phyloP scores from a whole-genome alignment of 2,888 invertebrate species.

The Drosophila histrio region DNA sequence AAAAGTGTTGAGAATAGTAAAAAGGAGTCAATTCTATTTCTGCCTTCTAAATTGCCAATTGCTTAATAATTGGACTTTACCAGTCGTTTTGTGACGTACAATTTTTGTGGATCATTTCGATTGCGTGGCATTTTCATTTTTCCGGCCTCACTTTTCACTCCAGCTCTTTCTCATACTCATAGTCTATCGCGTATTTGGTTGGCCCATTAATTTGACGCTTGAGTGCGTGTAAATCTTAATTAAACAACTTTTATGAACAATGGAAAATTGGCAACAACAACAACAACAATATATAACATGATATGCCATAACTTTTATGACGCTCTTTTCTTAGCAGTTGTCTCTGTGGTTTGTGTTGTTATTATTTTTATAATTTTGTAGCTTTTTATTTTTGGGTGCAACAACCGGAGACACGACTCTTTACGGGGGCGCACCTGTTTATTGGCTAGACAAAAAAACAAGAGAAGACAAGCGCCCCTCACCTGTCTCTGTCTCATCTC shows the following conservation, averaged over 20 bases:
- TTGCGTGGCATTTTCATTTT: slow-evolving; percentile 40
- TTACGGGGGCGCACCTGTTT: slow-evolving; percentile 47
- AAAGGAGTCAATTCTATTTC: background rate
- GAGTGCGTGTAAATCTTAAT: slow-evolving; percentile 61
- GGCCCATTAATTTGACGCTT: slow-evolving; percentile 55
- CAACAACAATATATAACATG: slow-evolving; percentile 14
- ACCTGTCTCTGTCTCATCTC: background rate
- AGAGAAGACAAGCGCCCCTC: background rate
- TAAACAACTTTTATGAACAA: slow-evolving; percentile 56
- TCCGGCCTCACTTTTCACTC: slow-evolving; percentile 20
- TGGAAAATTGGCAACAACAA: slow-evolving; percentile 36
- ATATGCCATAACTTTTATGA: slow-evolving; percentile 36
- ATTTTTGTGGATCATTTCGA: slow-evolving; percentile 21
- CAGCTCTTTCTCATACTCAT: background rate
- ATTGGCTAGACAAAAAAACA: slow-evolving; percentile 13
- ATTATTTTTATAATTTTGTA: slow-evolving; percentile 2
- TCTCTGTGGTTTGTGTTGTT: slow-evolving; percentile 12
- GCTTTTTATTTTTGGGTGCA: slow-evolving; percentile 48
- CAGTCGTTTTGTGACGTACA: background rate
- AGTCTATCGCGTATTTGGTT: background rate
- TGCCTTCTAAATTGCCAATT: background rate
- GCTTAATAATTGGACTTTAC: background rate
- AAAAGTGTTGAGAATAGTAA: background rate
- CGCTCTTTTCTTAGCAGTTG: slow-evolving; percentile 21
- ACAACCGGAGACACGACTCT: slow-evolving; percentile 39